phyloP scores from a whole-genome alignment of 2,113 vertebrate species.

The Platanista minor region DNA sequence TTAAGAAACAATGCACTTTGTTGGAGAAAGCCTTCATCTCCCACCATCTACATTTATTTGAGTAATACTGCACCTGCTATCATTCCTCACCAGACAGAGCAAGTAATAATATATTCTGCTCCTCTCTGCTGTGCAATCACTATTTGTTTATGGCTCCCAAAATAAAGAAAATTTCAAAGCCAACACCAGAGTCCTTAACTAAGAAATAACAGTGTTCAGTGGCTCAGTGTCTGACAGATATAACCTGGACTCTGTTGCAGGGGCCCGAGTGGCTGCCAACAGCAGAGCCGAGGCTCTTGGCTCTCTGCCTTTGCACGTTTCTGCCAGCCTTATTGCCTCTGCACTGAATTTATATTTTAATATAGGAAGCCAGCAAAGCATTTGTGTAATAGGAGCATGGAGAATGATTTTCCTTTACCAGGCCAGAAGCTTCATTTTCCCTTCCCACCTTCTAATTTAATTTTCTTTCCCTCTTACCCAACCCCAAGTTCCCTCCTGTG shows the following conservation, averaged over 20 bases:
- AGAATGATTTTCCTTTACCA: constrained; percentile 31
- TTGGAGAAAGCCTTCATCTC: neutral
- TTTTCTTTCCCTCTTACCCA: constrained; percentile 44
- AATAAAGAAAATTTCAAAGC: constrained; percentile 57
- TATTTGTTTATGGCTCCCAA: constrained; percentile 42
- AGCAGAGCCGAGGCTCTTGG: constrained; percentile 47
- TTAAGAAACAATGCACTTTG: constrained; percentile 37
- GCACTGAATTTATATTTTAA: constrained; percentile 70
- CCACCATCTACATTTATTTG: constrained; percentile 3
- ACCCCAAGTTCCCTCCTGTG: neutral
- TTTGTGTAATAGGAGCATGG: constrained; percentile 52
- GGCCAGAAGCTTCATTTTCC: constrained; percentile 49
- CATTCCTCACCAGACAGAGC: neutral
- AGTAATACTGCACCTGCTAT: constrained; percentile 1
- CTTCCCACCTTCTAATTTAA: constrained; percentile 53
- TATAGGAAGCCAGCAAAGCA: constrained; percentile 45
- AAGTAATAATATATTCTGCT: neutral
- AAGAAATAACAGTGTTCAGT: constrained; percentile 63
- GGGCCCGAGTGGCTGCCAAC: constrained; percentile 56
- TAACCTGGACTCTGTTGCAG: constrained; percentile 47
- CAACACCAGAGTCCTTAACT: constrained; percentile 64
- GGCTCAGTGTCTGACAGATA: constrained; percentile 61
- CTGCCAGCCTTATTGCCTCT: constrained; percentile 57
- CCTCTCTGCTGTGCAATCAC: neutral
- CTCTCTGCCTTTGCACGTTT: constrained; percentile 47